Percentiles rank a stretch among this genome's conserved stretches.
These are phyloP conservation scores for Grapholita molesta DNA, from an alignment of 1,140 invertebrate genomes.

Conservation along the genomic window DNA sequence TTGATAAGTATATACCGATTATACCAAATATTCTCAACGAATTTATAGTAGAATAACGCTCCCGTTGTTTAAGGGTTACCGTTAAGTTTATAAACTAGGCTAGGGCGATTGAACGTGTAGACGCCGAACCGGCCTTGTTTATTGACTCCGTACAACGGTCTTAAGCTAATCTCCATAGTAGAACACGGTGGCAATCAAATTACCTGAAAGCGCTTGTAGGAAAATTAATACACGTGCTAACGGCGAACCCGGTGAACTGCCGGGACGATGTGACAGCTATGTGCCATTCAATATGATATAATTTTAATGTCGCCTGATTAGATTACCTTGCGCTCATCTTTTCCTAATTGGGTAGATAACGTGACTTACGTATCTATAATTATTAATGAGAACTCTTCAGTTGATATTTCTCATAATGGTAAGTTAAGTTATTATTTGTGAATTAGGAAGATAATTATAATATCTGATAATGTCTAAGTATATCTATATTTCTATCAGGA, in stretches of 20 bases:
- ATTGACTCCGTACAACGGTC: slow-evolving; percentile 1
- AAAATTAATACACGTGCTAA: slow-evolving; percentile 14
- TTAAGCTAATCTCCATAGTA: slow-evolving; percentile 4
- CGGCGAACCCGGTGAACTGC: background rate
- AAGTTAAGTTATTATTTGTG: no score
- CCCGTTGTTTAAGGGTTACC: no score
- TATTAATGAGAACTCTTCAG: background rate
- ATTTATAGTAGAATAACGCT: background rate
- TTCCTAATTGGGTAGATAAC: background rate
- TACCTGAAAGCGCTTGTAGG: background rate
- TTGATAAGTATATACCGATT: no score
- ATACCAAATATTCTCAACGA: no score
- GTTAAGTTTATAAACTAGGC: background rate
- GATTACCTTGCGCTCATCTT: background rate
- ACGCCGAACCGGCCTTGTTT: slow-evolving; percentile 1
- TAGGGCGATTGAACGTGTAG: background rate
- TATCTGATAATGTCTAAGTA: no score
- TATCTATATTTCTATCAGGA: no score
- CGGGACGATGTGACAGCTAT: background rate
- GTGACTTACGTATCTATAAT: background rate
- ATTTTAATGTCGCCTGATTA: background rate
- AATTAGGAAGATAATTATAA: no score
- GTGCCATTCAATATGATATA: background rate
- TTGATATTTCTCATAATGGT: background rate
- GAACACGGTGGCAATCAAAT: slow-evolving; percentile 8